A percentile compares a stretch with the other conserved stretches of the same genome.
Conservation (phyloP, 2,888 invertebrate species). For the Aphelenchoides bicaudatus region DNA sequence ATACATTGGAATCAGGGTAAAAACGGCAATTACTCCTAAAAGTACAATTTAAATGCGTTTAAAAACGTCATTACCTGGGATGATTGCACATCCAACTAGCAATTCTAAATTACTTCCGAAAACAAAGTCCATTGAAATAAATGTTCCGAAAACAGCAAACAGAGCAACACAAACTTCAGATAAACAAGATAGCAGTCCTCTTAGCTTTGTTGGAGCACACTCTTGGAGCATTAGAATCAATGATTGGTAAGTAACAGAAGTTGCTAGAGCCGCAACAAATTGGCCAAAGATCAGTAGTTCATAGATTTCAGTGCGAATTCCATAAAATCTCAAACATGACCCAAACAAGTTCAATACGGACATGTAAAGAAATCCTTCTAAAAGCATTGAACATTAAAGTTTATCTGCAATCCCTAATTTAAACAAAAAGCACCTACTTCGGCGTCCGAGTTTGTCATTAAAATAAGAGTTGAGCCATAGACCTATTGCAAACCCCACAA, state of each 20-base stretch:
- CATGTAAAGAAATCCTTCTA: slow-evolving; percentile 44
- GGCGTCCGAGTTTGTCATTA: slow-evolving; percentile 47
- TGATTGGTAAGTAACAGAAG: slow-evolving; percentile 47
- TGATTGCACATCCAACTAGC: slow-evolving; percentile 38
- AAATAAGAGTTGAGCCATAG: slow-evolving; percentile 46
- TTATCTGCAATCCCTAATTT: background rate
- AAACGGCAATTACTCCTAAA: slow-evolving; percentile 35
- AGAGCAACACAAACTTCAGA: slow-evolving; percentile 46
- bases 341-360: slow-evolving; percentile 36
- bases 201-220: slow-evolving; percentile 45
- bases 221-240: slow-evolving; percentile 49
- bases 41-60: background rate
- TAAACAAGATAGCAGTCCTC: slow-evolving; percentile 44
- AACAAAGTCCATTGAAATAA: slow-evolving; percentile 40
- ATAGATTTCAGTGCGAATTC: slow-evolving; percentile 35
- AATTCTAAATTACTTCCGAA: slow-evolving; percentile 39
- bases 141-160: slow-evolving; percentile 40
- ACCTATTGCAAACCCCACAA: slow-evolving; percentile 41
- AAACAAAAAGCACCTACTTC: slow-evolving; percentile 29
- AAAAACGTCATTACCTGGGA: slow-evolving; percentile 34
- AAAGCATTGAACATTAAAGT: slow-evolving; percentile 19
- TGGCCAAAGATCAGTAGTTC: slow-evolving; percentile 41
- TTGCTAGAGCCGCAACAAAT: slow-evolving; percentile 42
- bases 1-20: slow-evolving; percentile 39
- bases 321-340: slow-evolving; percentile 34